phyloP scores from a whole-genome alignment of 2,113 vertebrate species.

The Ramphastos sulfuratus region DNA sequence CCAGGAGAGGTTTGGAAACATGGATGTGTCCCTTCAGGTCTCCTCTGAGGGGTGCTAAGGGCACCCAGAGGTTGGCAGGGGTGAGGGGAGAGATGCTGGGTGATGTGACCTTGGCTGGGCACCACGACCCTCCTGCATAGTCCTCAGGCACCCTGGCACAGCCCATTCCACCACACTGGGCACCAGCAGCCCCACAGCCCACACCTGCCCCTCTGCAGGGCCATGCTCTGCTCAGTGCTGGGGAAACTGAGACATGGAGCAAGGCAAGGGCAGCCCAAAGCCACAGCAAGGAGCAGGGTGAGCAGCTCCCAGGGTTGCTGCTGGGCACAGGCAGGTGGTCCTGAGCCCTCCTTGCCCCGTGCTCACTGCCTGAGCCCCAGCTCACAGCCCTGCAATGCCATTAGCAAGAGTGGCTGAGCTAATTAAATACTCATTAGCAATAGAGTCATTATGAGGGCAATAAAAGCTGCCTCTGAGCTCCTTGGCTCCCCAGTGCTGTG shows the following conservation, averaged over 20 bases:
- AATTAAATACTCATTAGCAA: constrained; percentile 48
- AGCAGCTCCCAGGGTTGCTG: neutral
- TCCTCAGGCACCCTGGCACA: rapidly evolving
- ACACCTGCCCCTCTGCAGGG: rapidly evolving
- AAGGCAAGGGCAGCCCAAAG: neutral
- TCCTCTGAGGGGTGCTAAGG: rapidly evolving
- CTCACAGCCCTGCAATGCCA: neutral
- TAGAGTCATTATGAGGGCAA: neutral
- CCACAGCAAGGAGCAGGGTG: rapidly evolving
- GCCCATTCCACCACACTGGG: rapidly evolving
- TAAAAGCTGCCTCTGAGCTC: neutral
- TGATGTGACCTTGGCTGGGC: rapidly evolving
- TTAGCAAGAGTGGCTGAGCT: constrained; percentile 30
- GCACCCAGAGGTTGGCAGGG: neutral
- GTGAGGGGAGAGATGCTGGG: rapidly evolving
- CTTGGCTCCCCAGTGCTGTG: rapidly evolving
- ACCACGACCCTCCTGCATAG: rapidly evolving
- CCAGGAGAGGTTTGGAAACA: rapidly evolving
- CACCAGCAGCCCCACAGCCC: rapidly evolving
- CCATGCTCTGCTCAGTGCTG: rapidly evolving
- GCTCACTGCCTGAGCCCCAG: neutral
- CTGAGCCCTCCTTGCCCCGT: too few relatives aligned
- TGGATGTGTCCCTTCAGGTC: rapidly evolving
- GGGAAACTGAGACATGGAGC: neutral
- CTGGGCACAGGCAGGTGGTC: neutral